phyloP scores from a whole-genome alignment of 2,797 vertebrate genomes.

The Tolypeutes matacus region DNA sequence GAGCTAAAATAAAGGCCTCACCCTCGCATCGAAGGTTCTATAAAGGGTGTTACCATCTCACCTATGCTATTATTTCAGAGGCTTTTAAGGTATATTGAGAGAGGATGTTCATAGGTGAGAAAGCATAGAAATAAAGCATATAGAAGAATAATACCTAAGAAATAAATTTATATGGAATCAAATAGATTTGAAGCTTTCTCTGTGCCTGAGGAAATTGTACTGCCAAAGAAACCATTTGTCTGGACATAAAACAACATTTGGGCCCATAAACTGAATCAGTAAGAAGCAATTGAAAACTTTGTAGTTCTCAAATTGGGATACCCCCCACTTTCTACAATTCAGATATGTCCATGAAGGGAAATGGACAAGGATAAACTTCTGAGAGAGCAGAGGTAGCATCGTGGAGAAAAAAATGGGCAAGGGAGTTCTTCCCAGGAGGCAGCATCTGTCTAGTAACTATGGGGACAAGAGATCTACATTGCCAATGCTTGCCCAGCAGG shows the following conservation, averaged over 20 bases:
- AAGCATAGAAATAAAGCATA: background rate
- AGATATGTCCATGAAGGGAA: background rate
- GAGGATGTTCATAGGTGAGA: background rate
- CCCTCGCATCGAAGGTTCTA: background rate
- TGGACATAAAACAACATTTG: background rate
- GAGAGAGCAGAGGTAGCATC: too few relatives aligned
- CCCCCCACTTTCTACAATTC: background rate
- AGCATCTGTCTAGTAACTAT: background rate
- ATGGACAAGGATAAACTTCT: background rate
- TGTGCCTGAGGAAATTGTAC: background rate
- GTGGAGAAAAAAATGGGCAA: background rate
- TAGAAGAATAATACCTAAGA: background rate
- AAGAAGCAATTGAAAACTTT: background rate
- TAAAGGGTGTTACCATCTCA: background rate
- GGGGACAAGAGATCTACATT: background rate
- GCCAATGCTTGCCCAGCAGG: background rate
- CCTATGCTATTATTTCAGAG: background rate
- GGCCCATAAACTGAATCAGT: background rate
- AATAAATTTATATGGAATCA: background rate
- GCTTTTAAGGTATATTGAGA: background rate
- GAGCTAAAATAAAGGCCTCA: background rate
- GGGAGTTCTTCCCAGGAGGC: background rate
- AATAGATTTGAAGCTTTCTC: background rate
- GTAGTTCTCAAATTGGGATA: background rate
- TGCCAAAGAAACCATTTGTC: background rate